Evolutionary conservation across 2,888 invertebrate genomes (phyloP), one percentile per base, ranked within the genome.

Genomic region (Crocallis elinguaria): DNA sequence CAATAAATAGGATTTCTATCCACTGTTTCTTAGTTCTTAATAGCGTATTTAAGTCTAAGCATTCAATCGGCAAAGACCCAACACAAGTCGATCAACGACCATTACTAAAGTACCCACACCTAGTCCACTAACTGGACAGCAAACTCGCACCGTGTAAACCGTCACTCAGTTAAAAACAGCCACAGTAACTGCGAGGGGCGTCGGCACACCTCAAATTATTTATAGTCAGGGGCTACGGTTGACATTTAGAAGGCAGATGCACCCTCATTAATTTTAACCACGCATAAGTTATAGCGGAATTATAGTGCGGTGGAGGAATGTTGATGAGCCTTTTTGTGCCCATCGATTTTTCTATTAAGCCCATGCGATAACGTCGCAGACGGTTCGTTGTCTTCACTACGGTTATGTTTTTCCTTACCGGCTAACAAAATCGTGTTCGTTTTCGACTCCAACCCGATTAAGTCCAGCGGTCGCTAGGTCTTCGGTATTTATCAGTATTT

Each of bases 201-300:
- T 45, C 38, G 38, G 42, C 46, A 33, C 53, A 49, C 54, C 54
- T 58, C 54, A 59, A 55, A 53, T 60, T 61, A 61, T 64, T 64
- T 63, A 59, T 59, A 57, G 51, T 11, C 43, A 35, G 39, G 50
- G 56, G 50, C 42, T 30, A 35, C 43, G 41, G 49, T 60, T 63
- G 62, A 62, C 60, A 61, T 63, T 61, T 61, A 58, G 48, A 53
- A 37, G 53, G 63, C 64, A 63, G 66, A 66, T 67, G 67, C 52
- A 49, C 32, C 53, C 52, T 61, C 60, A 59, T 62, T 64, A 67
- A 66, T 61, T 61, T 58, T 46, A 53, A 52, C 58, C 57, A 53
- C 29, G 58, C 36, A 45, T 59, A 61, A 55, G 60, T 54, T 50
- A 64, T 55, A 37, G 43, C 44, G 53, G 54, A 60, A 44, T 54